Evolutionary conservation across 2,888 invertebrate genomes (phyloP), one percentile per base, ranked within the genome.

Genomic region (Magallana nippona): DNA sequence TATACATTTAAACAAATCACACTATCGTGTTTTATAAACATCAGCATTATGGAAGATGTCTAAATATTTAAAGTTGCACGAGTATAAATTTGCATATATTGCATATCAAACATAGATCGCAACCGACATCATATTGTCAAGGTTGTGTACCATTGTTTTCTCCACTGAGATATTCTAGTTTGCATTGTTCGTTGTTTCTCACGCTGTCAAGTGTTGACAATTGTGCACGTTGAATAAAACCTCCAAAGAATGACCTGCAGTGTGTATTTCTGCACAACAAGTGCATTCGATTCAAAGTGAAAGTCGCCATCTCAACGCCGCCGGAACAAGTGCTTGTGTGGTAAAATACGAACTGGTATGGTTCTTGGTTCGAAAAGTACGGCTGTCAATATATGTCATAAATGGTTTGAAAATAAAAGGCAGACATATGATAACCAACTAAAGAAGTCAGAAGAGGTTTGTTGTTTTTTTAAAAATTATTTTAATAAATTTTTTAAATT

Each of bases 101-200:
- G 44, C 44, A 44, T 8, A 44, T 44, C 5, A 44, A 44, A 3
- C 44, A 44, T 44, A 44, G 44, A 44, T 44, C 44, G 44, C 44
- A 44, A 44, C 5, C 0, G 44, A 44, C 44, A 44, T 44, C 0
- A 5, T 44, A 44, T 44, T 8, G 44, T 44, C 44, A 44, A 44
- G 44, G 44, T 44, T 22, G 55, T 27, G 55, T 79, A 85, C 85
- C 85, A 17, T 83, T 82, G 57, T 79, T 79, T 32, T 85, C 87
- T 11, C 87, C 86, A 55, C 86, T 85, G 32, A 87, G 79, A 78
- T 86, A 88, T 81, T 85, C 60, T 5, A 87, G 60, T 55, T 85
- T 83, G 78, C 87, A 88, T 78, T 88, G 86, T 17, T 88, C 87
- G 44, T 79, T 83, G 11, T 82, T 79, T 13, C 82, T 71, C 19